phyloP scores from a whole-genome alignment of 2,797 vertebrate genomes.

The Apodemus agrarius region DNA sequence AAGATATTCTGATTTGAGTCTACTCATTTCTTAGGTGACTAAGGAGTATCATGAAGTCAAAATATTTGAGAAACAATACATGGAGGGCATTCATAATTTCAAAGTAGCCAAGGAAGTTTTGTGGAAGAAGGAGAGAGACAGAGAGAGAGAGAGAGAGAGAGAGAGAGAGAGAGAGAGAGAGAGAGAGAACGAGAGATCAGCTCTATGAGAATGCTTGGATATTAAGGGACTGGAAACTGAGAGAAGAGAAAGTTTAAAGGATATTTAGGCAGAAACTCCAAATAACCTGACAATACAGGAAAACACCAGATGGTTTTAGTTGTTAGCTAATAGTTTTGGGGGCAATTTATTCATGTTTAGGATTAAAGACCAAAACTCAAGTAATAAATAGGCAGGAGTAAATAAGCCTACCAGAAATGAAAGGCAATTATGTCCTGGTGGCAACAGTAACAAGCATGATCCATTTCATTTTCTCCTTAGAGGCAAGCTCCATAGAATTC shows the following conservation, averaged over 20 bases:
- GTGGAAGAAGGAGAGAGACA: too few species aligned
- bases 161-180: too few species aligned
- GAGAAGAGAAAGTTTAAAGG: neutral
- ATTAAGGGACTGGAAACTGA: neutral
- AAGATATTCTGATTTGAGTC: neutral
- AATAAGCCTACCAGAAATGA: slow-evolving; percentile 4
- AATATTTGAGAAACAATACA: neutral
- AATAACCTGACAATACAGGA: neutral
- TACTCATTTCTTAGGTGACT: neutral
- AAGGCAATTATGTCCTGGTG: neutral
- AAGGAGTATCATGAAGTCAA: neutral
- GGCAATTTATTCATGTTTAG: neutral
- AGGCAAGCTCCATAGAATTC: neutral
- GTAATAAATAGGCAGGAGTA: neutral
- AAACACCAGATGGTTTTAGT: neutral
- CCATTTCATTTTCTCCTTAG: neutral
- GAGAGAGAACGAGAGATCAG: neutral
- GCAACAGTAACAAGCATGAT: neutral
- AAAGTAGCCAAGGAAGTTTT: neutral
- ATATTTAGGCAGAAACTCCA: neutral
- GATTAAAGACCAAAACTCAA: neutral
- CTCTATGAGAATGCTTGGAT: neutral
- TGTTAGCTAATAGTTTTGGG: neutral
- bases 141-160: too few species aligned
- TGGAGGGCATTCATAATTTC: neutral